These are phyloP conservation scores for Argynnis bischoffii DNA, from an alignment of 2,888 invertebrate species.

Conservation along the genomic window DNA sequence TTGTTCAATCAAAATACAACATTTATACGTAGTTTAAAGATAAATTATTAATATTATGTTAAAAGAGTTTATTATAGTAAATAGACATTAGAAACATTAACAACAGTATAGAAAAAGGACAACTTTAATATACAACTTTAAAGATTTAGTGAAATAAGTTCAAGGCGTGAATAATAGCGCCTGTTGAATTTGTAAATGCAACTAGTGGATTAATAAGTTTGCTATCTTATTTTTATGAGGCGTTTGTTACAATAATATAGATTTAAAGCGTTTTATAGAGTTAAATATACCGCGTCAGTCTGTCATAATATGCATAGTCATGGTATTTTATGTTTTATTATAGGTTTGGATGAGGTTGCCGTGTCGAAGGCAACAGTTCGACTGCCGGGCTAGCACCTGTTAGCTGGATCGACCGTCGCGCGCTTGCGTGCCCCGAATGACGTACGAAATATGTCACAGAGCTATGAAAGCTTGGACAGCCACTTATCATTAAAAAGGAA, in stretches of 20 bases:
- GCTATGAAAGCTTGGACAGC: slow-evolving; percentile 27
- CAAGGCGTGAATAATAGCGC: slow-evolving; percentile 52
- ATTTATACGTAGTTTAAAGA: slow-evolving; percentile 11
- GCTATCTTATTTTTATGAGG: slow-evolving; percentile 48
- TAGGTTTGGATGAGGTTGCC: slow-evolving; percentile 45
- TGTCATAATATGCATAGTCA: slow-evolving; percentile 55
- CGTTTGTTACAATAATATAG: slow-evolving; percentile 39
- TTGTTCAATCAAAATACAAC: slow-evolving; percentile 19
- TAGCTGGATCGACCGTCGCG: slow-evolving; percentile 76
- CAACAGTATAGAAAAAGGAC: slow-evolving; percentile 56
- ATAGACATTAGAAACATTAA: slow-evolving; percentile 47
- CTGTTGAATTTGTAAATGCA: slow-evolving; percentile 69
- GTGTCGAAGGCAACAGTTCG: slow-evolving; percentile 55
- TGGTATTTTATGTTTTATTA: slow-evolving; percentile 41
- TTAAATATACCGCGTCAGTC: slow-evolving; percentile 51
- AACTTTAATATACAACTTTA: slow-evolving; percentile 57
- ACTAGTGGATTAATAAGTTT: slow-evolving; percentile 45
- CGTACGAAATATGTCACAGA: slow-evolving; percentile 64
- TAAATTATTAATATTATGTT: slow-evolving; percentile 3
- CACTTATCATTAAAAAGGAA: neutral
- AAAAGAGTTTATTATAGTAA: slow-evolving; percentile 31
- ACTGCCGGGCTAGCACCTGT: slow-evolving; percentile 80
- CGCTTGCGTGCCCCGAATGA: slow-evolving; percentile 79
- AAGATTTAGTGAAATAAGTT: slow-evolving; percentile 48
- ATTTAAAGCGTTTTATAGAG: slow-evolving; percentile 37